Conservation (phyloP, 1,140 invertebrate species). For the Drosophila trapezifrons region DNA sequence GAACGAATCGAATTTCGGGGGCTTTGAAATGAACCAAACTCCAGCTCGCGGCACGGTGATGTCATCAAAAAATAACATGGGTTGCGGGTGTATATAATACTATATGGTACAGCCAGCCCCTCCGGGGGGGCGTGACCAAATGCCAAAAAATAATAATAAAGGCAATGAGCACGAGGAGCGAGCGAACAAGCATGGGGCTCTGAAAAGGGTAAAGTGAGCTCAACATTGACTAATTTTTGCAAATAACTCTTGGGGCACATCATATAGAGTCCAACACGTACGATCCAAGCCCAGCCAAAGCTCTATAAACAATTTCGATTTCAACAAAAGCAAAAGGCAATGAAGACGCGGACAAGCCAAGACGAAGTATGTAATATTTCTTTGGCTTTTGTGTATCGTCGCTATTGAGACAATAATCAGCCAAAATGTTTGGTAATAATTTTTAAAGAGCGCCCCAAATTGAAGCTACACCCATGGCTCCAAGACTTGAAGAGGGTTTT, state of each 20-base stretch:
- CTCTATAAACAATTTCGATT: conserved; percentile 61
- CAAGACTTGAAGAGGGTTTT: conserved; percentile 19
- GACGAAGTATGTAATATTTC: conserved; percentile 41
- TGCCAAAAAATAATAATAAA: conserved; percentile 51
- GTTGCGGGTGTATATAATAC: conserved; percentile 48
- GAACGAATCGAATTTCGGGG: conserved; percentile 43
- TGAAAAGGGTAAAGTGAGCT: conserved; percentile 9
- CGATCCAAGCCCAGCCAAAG: conserved; percentile 33
- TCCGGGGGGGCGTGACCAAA: conserved; percentile 53
- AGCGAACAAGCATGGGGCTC: not conserved
- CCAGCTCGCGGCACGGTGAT: conserved; percentile 48
- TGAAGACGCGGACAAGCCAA: conserved; percentile 47
- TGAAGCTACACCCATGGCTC: conserved; percentile 30
- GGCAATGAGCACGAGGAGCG: conserved; percentile 26
- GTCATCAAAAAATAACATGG: conserved; percentile 60
- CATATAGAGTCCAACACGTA: conserved; percentile 48
- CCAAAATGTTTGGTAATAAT: conserved; percentile 75
- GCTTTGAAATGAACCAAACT: conserved; percentile 45
- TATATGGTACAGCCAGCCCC: conserved; percentile 27
- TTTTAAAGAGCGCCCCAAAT: conserved; percentile 49
- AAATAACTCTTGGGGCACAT: conserved; percentile 71
- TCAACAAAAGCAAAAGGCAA: conserved; percentile 55
- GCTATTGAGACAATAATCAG: conserved; percentile 64
- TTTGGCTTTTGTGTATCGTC: conserved; percentile 28
- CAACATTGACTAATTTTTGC: conserved; percentile 78